Evolutionary conservation across 2,797 vertebrate genomes (phyloP), one percentile per base, ranked within the genome.

Genomic region (Argya squamiceps): DNA sequence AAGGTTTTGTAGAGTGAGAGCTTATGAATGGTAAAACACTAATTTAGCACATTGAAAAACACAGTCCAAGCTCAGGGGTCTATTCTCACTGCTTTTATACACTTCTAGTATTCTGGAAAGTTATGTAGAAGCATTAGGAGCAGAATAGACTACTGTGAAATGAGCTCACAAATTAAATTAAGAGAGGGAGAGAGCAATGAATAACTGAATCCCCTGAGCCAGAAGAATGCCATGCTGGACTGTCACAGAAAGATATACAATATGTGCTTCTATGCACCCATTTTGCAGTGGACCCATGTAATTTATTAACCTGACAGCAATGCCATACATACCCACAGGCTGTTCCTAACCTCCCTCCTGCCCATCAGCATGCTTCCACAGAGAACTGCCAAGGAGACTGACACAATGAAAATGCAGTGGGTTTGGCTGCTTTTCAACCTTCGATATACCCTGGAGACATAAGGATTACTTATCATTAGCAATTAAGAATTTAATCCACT

Each of bases 381-480:
- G 32, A 76, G 68, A 70, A 43, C 59, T 88, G 87, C 65, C 76
- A 93, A 88, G 69, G 65, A 95, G 82, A 81, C 65, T 73, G 91
- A 83, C 71, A 96, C 73, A 84, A 88, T 23, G 73, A 88, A 95
- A 96, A 92, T 63, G 80, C 86, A 78, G 77, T 59, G 37, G 74
- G 70, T 82, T 90, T 94, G 91, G 92, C 91, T 84, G 89, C 91
- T 79, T 97, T 94, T 93, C 91, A 96, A 86, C 71, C 27, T 63
- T 88, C 50, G 63, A 37, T 30, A 86, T 43, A 78, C 73, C 73
- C 73, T n/a, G 55, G 82, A 92, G 89, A 84, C 73, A 82, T 23
- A 37, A 92, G 87, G 79, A 95, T 95, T 94, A 95, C 92, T 96
- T 95, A 92, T 84, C 91, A 93, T 88, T 90, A 93, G 76, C 89